phyloP scores from a whole-genome alignment of 2,113 vertebrate species.

The Megaceryle torquata region DNA sequence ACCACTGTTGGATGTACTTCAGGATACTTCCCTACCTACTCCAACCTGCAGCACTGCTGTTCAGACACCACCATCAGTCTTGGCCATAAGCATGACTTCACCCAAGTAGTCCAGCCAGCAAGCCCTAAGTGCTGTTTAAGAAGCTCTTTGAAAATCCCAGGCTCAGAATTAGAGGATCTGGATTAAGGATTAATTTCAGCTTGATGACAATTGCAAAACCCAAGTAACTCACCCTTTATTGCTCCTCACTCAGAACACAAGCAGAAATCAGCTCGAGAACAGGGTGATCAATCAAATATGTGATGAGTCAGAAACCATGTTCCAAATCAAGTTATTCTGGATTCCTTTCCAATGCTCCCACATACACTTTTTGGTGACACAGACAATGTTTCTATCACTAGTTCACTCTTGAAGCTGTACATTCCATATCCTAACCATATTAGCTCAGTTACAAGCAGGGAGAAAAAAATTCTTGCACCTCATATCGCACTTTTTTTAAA shows the following conservation, averaged over 20 bases:
- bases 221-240: neutral
- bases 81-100: neutral
- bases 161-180: neutral
- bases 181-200: neutral
- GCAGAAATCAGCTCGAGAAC: neutral
- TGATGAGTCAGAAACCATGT: neutral
- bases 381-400: neutral
- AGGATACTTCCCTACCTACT: neutral
- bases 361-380: neutral
- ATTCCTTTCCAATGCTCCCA: neutral
- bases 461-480: neutral
- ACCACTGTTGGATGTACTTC: neutral
- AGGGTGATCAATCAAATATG: neutral
- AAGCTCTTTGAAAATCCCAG: neutral
- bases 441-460: neutral
- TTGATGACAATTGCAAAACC: neutral
- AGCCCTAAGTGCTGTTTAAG: neutral
- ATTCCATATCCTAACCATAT: neutral
- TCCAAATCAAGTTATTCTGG: neutral
- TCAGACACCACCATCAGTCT: neutral
- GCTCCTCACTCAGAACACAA: neutral
- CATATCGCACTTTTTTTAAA: neutral
- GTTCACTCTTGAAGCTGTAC: neutral
- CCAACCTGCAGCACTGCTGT: neutral
- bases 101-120: neutral